Conservation (phyloP, 1,140 invertebrate species). For the Batillaria attramentaria region DNA sequence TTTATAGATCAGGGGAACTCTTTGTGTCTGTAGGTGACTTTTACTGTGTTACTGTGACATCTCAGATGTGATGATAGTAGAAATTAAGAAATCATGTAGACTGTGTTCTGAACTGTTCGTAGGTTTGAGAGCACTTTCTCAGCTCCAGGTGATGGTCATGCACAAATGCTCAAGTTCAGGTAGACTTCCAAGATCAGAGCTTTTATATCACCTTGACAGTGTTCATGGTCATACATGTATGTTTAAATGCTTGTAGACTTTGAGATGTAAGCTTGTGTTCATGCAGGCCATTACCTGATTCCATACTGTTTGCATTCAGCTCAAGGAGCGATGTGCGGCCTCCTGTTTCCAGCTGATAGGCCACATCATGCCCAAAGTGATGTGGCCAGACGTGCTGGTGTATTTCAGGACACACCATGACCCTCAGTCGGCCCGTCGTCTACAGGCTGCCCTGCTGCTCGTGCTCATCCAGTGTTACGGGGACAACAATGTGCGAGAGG, state of each 20-base stretch:
- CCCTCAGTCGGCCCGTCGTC: slow-evolving; percentile 41
- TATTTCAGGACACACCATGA: slow-evolving; percentile 46
- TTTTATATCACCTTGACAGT: neutral
- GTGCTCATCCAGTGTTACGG: slow-evolving; percentile 60
- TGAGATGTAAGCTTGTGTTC: neutral
- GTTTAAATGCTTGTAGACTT: neutral
- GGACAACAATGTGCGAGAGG: slow-evolving; percentile 60
- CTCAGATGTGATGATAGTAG: neutral
- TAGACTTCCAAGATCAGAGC: too few relatives aligned
- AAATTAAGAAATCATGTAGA: neutral
- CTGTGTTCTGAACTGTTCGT: neutral
- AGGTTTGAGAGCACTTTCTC: neutral
- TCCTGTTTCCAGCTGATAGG: slow-evolving; percentile 60
- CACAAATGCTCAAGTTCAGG: too few relatives aligned
- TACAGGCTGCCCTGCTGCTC: slow-evolving; percentile 52
- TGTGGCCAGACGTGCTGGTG: slow-evolving; percentile 54
- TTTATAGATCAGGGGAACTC: too few relatives aligned
- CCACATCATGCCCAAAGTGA: slow-evolving; percentile 51
- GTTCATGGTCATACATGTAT: neutral
- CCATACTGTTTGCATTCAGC: slow-evolving; percentile 34
- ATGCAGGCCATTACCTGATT: neutral
- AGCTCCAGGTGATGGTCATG: too few relatives aligned
- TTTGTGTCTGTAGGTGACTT: neutral
- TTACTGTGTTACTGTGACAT: neutral
- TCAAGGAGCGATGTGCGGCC: slow-evolving; percentile 54